Evolutionary conservation across 2,797 vertebrate species (phyloP), one percentile per base, ranked within the genome.

Genomic region (Poeciliopsis paucimaculata): DNA sequence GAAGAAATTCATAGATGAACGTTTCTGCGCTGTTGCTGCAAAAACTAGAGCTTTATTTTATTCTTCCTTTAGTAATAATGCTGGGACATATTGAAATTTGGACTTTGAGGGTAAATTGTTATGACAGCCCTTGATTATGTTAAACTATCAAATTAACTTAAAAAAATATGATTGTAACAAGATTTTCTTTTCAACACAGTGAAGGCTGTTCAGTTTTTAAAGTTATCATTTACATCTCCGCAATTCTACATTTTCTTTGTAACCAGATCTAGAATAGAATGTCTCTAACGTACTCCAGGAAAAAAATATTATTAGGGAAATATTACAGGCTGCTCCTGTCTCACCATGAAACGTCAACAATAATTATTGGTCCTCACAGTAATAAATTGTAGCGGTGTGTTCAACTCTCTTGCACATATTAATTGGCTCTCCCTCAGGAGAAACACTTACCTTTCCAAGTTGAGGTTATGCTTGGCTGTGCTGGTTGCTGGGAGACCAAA

Each of bases 371-470:
- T 64, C 18, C 36, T 20, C 34, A 20, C 31, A 4, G 18, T 20
- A 64, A 36, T 64, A 64, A 64, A 20, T 36, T 39, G 28, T 20
- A 66, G 34, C 34, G 1, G 2, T 1, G 3, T 39, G 62, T 39
- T 66, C 62, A 66, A 20, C 62, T 66, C 62, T 15, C 16, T 66
- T 39, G 15, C 31, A 62, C 60, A 34, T 62, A 62, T 62, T 16
- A 62, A 62, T 62, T 62, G 60, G 31, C 60, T 62, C 60, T 62
- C 60, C 15, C 57, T 16, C 26, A 62, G 60, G 60, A 62, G 60
- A 62, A 28, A 60, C 26, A 5, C n/a, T 28, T 60, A 31, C 55
- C 28, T 31, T 13, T 60, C 55, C 55, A 15, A 60, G 55, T 60
- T 60, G n/a, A 28, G 12, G 55, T 60, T 31, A 15, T 62, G 60